Evolutionary conservation across 2,797 vertebrate species (phyloP).

Genomic region (Uromys caudimaculatus): DNA sequence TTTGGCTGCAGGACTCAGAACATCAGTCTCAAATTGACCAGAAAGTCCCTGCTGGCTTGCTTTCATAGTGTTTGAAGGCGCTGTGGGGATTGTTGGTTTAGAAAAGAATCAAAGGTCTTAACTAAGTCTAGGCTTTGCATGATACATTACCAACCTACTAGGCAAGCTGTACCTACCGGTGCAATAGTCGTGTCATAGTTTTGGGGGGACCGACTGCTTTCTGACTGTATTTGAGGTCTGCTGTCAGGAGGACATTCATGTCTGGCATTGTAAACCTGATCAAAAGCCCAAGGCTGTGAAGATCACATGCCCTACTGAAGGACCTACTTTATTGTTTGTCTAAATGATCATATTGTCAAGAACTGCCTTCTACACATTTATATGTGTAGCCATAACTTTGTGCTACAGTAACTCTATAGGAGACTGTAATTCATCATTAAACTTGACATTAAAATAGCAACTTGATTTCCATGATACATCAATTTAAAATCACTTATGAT

Average conservation of each 20-base stretch:
- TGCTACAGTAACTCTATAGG: background rate
- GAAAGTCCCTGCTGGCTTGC: background rate
- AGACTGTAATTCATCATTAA: background rate
- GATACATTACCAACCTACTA: background rate
- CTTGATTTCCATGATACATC: background rate
- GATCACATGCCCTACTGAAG: background rate
- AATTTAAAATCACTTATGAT: background rate
- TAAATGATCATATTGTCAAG: background rate
- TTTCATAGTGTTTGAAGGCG: background rate
- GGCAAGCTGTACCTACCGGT: background rate
- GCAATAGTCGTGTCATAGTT: background rate
- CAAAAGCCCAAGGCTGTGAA: background rate
- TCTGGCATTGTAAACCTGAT: background rate
- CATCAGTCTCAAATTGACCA: background rate
- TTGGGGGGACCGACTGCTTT: background rate
- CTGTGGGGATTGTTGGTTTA: background rate
- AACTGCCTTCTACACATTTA: background rate
- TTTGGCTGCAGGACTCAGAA: background rate
- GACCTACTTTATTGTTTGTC: background rate
- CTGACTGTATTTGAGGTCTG: background rate
- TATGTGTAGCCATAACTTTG: too few species aligned
- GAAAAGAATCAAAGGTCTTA: background rate
- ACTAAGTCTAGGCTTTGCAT: background rate
- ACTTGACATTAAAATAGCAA: conserved; percentile 23
- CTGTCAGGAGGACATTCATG: background rate